Evolutionary conservation across 2,888 invertebrate genomes (phyloP).

Genomic region (Dromius quadrimaculatus): DNA sequence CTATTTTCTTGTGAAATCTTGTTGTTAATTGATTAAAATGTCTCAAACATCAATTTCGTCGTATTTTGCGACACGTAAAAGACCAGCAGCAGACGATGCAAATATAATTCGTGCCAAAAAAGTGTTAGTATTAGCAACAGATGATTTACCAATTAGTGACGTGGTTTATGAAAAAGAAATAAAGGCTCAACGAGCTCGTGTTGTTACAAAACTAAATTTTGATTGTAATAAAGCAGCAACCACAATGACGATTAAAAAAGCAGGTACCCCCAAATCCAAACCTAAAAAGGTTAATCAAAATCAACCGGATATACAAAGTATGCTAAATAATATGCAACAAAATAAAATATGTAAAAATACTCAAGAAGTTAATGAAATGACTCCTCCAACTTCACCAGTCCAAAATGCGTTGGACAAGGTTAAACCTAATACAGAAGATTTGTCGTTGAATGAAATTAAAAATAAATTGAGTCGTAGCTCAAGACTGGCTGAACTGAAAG

Average conservation of each 20-base stretch:
- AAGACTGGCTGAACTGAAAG: conserved; percentile 78
- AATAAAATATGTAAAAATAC: conserved; percentile 56
- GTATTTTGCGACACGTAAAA: conserved; percentile 82
- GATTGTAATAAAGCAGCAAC: conserved; percentile 35
- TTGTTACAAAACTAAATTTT: conserved; percentile 50
- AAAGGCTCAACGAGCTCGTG: conserved; percentile 22
- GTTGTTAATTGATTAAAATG: conserved; percentile 67
- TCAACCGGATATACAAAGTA: conserved; percentile 60
- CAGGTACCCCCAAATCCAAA: conserved; percentile 50
- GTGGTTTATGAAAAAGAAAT: conserved; percentile 44
- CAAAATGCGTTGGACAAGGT: conserved; percentile 68
- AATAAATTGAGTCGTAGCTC: conserved; percentile 76
- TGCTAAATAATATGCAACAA: conserved; percentile 55
- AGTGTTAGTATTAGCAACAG: conserved; percentile 63
- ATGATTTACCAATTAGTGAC: conserved; percentile 54
- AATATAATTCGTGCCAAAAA: conserved; percentile 68
- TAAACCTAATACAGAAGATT: conserved; percentile 69
- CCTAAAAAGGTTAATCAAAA: conserved; percentile 56
- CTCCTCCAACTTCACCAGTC: conserved; percentile 38
- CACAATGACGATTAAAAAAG: conserved; percentile 42
- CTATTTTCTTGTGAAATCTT: conserved; percentile 52
- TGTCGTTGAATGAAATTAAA: conserved; percentile 78
- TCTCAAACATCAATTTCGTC: conserved; percentile 82
- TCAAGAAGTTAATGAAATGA: conserved; percentile 63
- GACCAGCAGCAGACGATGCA: conserved; percentile 77